These are phyloP conservation scores for Anthopleura sola DNA, from an alignment of 64 coral and sea anemone species.

Conservation along the genomic window DNA sequence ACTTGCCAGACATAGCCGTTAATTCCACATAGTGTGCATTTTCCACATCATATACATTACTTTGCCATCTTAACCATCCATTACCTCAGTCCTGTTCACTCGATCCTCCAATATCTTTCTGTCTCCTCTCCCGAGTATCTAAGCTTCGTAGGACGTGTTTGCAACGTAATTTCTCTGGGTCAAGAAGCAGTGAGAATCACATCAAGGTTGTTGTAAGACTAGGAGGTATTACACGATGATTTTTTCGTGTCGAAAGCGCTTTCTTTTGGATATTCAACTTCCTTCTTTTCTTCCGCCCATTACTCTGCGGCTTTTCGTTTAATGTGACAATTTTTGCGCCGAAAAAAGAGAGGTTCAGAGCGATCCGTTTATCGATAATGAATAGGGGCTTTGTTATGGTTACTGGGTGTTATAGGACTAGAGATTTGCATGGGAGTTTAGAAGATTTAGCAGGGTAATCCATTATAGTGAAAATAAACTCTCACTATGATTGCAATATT, in stretches of 20 bases:
- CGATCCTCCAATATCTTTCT: not conserved
- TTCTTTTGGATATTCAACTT: constrained; percentile 1
- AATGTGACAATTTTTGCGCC: not conserved
- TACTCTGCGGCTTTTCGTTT: not conserved
- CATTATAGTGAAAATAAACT: not conserved
- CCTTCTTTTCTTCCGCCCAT: not conserved
- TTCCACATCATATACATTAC: too few species aligned
- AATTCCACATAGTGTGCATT: too few species aligned
- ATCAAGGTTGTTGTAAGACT: not conserved
- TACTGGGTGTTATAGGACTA: not conserved
- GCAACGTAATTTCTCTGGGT: not conserved
- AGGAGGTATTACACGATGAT: not conserved
- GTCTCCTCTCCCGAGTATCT: not conserved
- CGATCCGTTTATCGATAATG: constrained; percentile 4
- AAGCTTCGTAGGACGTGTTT: not conserved
- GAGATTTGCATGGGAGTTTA: not conserved
- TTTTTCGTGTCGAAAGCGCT: not conserved
- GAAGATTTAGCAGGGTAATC: not conserved
- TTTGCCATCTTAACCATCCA: too few species aligned
- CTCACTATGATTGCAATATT: too few species aligned
- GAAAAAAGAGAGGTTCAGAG: not conserved
- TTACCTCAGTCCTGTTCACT: not conserved
- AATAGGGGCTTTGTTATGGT: not conserved
- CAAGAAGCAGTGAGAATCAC: not conserved
- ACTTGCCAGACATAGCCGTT: too few species aligned